phyloP scores from a whole-genome alignment of 2,888 invertebrate species.

The Megaustenia siamemsis region DNA sequence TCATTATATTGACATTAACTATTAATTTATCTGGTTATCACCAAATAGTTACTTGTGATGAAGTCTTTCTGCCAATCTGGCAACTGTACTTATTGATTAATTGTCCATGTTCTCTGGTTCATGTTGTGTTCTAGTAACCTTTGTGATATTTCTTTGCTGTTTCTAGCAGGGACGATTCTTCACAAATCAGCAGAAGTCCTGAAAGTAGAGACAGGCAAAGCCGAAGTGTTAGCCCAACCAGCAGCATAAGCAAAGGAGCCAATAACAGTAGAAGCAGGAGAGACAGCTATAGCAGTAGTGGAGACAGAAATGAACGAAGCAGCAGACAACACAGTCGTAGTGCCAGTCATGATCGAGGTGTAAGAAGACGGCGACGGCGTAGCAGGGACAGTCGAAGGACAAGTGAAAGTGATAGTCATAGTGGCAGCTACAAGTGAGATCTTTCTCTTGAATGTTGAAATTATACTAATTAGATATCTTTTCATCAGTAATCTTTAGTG shows the following conservation, averaged over 20 bases:
- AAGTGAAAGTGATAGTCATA: slow-evolving; percentile 53
- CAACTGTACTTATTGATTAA: too few species aligned
- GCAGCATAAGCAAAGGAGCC: slow-evolving; percentile 20
- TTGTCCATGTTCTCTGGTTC: too few species aligned
- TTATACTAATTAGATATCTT: too few species aligned
- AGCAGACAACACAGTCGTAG: slow-evolving; percentile 39
- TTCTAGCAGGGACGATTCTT: background rate
- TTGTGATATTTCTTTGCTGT: background rate
- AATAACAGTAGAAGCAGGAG: background rate
- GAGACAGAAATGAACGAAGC: background rate
- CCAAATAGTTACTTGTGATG: too few species aligned
- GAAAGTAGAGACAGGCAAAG: slow-evolving; percentile 33
- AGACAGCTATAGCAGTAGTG: background rate
- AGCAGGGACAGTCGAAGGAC: slow-evolving; percentile 48
- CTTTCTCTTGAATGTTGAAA: background rate
- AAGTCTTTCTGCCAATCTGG: too few species aligned
- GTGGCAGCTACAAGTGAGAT: slow-evolving; percentile 35
- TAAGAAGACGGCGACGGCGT: background rate
- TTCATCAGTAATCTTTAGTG: too few species aligned
- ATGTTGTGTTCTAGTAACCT: too few species aligned
- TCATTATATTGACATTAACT: too few species aligned
- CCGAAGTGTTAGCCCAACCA: slow-evolving; percentile 37
- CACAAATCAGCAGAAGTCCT: slow-evolving; percentile 13
- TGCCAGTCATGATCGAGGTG: background rate
- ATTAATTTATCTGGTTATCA: too few species aligned